Base-by-base conservation (phyloP, 1,140 invertebrate genomes). In the Eumaeus atala region DNA sequence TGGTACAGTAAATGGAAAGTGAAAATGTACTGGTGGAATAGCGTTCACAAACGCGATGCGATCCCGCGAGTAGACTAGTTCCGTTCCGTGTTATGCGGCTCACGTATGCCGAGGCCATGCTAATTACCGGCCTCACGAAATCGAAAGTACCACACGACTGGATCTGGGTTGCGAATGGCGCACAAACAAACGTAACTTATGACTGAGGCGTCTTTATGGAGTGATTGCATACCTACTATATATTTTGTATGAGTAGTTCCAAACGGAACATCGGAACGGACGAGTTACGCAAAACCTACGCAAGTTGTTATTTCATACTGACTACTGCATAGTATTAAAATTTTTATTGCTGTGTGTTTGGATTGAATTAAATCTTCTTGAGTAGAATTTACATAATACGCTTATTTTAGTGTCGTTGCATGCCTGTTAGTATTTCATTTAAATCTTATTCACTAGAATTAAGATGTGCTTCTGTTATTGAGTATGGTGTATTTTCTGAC, bases 101-200 rank as follows among this genome's bases (percentile, higher is more conserved):
- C 75, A 74, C 77, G 76, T 78, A 76, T 68, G 71, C 62, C 73
- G 73, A 75, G 77, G 70, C 74, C 80, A 79, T 84, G 74, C 73
- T 84, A 86, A 84, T 83, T 79, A 77, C 54, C 61, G 62, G 66
- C 70, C 72, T 82, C 80, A 81, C 83, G 80, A 86, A 84, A 86
- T 78, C 76, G 80, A 86, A 85, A 84, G 82, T 82, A 76, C 49
- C 63, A 47, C 50, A 68, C 66, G 70, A 69, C 68, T 73, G 72
- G 62, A 73, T 81, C 64, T 77, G 64, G 67, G 66, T 72, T 74
- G 68, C 64, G n/a, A n/a, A n/a, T n/a, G 51, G 56, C 62, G 64
- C 62, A 65, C 67, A 70, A 72, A 72, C 71, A 63, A 77, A 73
- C 74, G 63, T 70, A 66, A 71, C 42, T 61, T 55, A 50, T 58